Conservation (phyloP, 2,113 vertebrate genomes). For the Anguilla japonica region DNA sequence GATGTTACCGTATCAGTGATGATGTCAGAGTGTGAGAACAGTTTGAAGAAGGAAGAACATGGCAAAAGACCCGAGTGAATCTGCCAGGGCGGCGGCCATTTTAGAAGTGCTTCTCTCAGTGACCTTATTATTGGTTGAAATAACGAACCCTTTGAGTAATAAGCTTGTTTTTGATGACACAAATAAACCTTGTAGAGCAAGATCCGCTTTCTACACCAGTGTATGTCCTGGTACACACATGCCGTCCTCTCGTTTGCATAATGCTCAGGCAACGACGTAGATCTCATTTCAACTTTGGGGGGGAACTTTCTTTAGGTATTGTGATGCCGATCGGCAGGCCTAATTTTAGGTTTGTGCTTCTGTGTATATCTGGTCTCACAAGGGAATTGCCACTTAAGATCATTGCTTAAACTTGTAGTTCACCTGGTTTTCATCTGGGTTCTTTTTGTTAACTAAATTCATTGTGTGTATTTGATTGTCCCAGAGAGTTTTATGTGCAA, state of each 20-base stretch:
- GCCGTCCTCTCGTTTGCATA: no score
- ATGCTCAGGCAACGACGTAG: no score
- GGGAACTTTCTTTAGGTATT: no score
- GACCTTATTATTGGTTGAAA: not conserved
- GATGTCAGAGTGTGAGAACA: not conserved
- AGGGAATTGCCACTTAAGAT: not conserved
- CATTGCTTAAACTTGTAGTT: not conserved
- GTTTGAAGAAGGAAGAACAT: not conserved
- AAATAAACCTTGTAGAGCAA: not conserved
- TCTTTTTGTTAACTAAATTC: no score
- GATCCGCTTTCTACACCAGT: not conserved
- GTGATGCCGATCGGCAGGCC: no score
- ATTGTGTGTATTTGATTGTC: no score
- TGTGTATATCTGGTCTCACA: no score
- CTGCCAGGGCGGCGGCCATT: not conserved
- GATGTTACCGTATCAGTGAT: not conserved
- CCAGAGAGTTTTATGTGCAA: no score
- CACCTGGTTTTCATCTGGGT: no score
- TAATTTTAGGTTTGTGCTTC: no score
- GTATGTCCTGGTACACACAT: not conserved
- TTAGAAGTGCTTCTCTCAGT: not conserved
- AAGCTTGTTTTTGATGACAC: not conserved
- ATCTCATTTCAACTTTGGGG: no score
- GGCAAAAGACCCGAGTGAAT: not conserved
- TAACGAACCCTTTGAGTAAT: not conserved